Base-by-base conservation (phyloP, 2,888 invertebrate species). In the Erebia ligea region DNA sequence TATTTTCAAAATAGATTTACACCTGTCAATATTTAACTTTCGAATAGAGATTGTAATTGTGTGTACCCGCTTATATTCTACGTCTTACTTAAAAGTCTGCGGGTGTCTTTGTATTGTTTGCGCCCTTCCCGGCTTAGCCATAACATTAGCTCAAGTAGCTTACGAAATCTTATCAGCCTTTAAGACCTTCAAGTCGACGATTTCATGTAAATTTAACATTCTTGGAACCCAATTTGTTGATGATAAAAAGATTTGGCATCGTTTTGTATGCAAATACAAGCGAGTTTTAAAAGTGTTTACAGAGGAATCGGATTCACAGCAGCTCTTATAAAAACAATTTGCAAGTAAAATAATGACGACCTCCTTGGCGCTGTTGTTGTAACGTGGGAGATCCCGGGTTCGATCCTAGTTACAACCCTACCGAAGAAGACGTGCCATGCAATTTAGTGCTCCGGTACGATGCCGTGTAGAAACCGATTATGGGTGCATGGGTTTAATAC, bases 171-270 rank as follows among this genome's bases (percentile, higher is more conserved):
- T 77, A 77, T 77, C 77, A 73, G 65, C 66, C 45, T 71, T 71
- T 71, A 75, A 76, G 72, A 67, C 70, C 76, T 72, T 71, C 66
- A 73, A 69, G 56, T 70, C 68, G 71, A 69, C 71, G 70, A 72
- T 72, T 73, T 76, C 75, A 76, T 76, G 76, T 73, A 71, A 76
- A 76, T 73, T 75, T 73, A 74, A 74, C 70, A 73, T 65, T 74
- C 59, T 71, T 76, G 64, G 65, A 70, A 76, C 54, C 69, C 59
- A 69, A 76, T 76, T 72, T 57, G 58, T 64, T 54, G 70, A 58
- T 58, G 58, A 72, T 72, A 67, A 67, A 70, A 70, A 62, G 67
- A 65, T 56, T 70, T 64, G 40, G 21, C 25, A 17, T 34, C 63
- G 34, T 50, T 68, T 62, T 54, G 21, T 40, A 56, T 19, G 62